Evolutionary conservation across 2,113 vertebrate species (phyloP), one percentile per base, ranked within the genome.

Genomic region (Corythornis vintsioides): DNA sequence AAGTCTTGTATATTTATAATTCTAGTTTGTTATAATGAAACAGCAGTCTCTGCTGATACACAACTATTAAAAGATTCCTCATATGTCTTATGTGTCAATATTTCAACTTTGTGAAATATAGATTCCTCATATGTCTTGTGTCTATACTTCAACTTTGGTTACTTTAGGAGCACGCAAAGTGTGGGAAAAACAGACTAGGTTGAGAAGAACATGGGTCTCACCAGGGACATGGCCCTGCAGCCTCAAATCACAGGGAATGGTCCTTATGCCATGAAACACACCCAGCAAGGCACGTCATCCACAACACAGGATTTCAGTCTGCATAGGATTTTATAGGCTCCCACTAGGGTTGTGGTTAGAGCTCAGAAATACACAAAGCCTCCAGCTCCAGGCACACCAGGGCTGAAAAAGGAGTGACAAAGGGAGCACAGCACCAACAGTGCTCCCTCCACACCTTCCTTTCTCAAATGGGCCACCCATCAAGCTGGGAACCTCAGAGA

Each of bases 31-130:
- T 38, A 75, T 21, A 43, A 75, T 21, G 29, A 59, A 87, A 69
- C 5, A 35, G 48, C 14, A 61, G 26, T 43, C 31, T 65, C 77
- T 45, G 17, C 14, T 38, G 73, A 26, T 7, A 48, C 15, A 61
- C 17, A 57, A 2, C 33, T 26, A 66, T 31, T 57, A 43, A 35
- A 57, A 35, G 26, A 82, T 25, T 61, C 15, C 31, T 19, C 6
- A 0, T 24, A 8, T 5, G 45, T 13, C 3, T 55, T 29, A n/a
- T 3, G 3, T n/a, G 20, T 59, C 35, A 5, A 38, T 38, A 38
- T 38, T 38, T 38, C 38, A 38, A 38, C 38, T 38, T 11, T 10
- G 38, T 38, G 38, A 38, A 38, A 38, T 38, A 38, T 38, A 38
- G 38, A 38, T 38, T 38, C 38, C 38, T 38, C 38, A 38, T 38